Evolutionary conservation across 2,797 vertebrate genomes (phyloP).

Genomic region (Cryptoblepharus egeriae): DNA sequence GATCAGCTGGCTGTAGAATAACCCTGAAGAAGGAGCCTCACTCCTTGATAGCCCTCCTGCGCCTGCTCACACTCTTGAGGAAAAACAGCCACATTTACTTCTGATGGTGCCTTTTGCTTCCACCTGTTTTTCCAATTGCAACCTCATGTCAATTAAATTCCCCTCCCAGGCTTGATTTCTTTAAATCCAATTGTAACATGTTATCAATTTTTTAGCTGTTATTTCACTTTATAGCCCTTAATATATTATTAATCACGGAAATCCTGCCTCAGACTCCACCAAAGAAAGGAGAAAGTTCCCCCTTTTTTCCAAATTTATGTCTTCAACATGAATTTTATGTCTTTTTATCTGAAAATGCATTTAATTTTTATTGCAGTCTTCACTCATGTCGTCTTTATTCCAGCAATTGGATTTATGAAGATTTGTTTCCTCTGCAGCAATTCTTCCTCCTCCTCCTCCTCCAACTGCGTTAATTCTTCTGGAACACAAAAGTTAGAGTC

Average conservation of each 20-base stretch:
- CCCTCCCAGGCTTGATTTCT: background rate
- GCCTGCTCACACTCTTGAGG: background rate
- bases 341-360: constrained; percentile 69
- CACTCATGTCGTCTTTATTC: constrained; percentile 31
- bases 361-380: constrained; percentile 66
- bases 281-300: constrained; percentile 15
- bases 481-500: rapidly evolving
- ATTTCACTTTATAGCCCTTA: constrained; percentile 32
- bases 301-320: constrained; percentile 57
- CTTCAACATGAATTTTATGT: constrained; percentile 58
- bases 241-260: constrained; percentile 66
- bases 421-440: background rate
- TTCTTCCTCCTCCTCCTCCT: rapidly evolving
- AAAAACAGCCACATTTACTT: too few species aligned
- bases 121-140: background rate
- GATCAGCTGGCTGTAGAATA: too few species aligned
- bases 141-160: rapidly evolving
- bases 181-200: background rate
- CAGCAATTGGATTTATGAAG: background rate
- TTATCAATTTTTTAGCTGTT: constrained; percentile 44
- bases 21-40: too few species aligned
- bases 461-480: background rate
- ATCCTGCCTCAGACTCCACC: constrained; percentile 20
- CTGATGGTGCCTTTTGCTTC: too few species aligned
- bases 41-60: background rate